Percentiles rank a stretch among this genome's conserved stretches.
Conservation (phyloP, 2,113 vertebrate species). For the Bubo blakistoni region DNA sequence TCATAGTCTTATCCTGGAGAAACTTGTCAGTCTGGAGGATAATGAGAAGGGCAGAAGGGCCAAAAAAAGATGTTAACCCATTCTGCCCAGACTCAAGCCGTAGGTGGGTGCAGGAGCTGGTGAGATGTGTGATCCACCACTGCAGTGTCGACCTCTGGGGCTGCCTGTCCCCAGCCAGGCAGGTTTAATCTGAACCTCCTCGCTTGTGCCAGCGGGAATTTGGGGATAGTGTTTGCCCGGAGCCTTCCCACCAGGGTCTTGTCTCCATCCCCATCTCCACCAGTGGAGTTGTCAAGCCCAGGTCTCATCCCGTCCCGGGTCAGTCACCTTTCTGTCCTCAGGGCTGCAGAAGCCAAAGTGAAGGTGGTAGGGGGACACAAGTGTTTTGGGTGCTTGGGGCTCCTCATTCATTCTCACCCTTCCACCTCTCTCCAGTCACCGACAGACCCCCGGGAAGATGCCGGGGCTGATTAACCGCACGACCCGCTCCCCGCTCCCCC, state of each 20-base stretch:
- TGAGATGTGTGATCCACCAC: not conserved
- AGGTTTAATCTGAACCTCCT: not conserved
- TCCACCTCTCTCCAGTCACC: not conserved
- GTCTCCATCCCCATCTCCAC: not conserved
- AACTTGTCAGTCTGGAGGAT: not conserved
- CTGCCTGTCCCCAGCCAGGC: not conserved
- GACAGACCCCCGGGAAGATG: constrained; percentile 64
- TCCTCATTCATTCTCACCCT: not conserved
- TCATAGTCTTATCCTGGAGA: not conserved
- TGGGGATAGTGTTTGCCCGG: not conserved
- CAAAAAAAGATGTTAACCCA: no score
- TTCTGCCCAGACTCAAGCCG: not conserved
- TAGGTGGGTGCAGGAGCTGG: not conserved
- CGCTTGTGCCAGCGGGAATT: fast-evolving
- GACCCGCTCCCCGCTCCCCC: constrained; percentile 79
- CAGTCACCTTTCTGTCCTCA: not conserved
- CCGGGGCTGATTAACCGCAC: constrained; percentile 87
- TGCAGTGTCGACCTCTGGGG: fast-evolving
- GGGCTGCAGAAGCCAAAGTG: not conserved
- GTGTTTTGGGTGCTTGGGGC: fast-evolving
- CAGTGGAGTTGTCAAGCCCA: not conserved
- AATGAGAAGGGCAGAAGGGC: not conserved
- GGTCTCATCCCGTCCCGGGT: fast-evolving
- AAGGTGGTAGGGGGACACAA: not conserved
- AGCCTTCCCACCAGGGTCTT: not conserved